A percentile compares a stretch with the other conserved stretches of the same genome.
These are phyloP conservation scores for Zosterops pallidus DNA, from an alignment of 2,113 vertebrate species.

Conservation along the genomic window DNA sequence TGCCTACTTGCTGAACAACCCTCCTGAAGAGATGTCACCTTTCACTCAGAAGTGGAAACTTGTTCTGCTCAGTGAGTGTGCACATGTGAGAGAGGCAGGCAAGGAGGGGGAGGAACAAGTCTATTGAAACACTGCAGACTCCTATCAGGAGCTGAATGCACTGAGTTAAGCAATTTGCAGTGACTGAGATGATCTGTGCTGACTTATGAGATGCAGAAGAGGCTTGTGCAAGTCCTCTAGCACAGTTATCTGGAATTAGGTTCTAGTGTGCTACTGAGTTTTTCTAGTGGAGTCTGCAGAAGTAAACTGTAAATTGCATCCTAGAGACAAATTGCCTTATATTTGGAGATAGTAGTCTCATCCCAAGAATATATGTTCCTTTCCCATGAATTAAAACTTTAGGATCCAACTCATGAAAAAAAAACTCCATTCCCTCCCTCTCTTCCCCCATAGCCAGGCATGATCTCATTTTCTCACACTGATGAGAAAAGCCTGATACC, in stretches of 20 bases:
- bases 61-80: neutral
- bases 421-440: neutral
- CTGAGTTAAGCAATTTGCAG: neutral
- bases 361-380: neutral
- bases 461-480: neutral
- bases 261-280: neutral
- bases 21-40: slow-evolving; percentile 21
- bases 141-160: neutral
- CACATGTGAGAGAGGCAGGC: neutral
- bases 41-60: slow-evolving; percentile 4
- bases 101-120: neutral
- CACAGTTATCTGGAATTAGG: neutral
- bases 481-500: neutral
- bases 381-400: neutral
- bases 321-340: neutral
- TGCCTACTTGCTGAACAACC: neutral
- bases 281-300: neutral
- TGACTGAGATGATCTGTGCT: neutral
- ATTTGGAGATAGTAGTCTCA: neutral
- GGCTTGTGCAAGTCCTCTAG: neutral
- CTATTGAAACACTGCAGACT: neutral
- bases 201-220: neutral
- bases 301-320: neutral
- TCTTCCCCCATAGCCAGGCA: neutral
- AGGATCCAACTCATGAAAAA: neutral